phyloP scores from a whole-genome alignment of 2,888 invertebrate genomes.

The Scaptomyza flava region DNA sequence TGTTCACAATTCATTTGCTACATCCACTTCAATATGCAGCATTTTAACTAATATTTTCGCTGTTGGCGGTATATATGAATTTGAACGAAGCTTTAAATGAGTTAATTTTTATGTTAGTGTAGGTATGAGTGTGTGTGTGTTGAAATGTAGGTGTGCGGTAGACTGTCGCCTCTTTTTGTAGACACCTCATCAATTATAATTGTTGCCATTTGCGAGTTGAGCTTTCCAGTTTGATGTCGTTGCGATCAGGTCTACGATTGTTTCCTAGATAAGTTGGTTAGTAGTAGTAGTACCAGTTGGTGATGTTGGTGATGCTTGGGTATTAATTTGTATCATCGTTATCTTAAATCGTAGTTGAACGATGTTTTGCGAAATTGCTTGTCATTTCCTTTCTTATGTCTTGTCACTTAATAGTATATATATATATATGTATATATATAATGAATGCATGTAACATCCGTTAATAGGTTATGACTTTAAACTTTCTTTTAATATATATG shows the following conservation, averaged over 20 bases:
- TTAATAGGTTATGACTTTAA: too few species aligned
- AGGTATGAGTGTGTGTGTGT: constrained; percentile 10
- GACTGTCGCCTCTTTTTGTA: constrained; percentile 22
- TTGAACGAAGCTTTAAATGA: constrained; percentile 19
- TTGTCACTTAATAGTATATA: too few species aligned
- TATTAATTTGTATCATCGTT: constrained; percentile 21
- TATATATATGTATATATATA: too few species aligned
- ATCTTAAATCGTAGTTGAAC: constrained; percentile 47
- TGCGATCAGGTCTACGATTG: constrained; percentile 23
- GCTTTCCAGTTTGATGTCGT: not conserved
- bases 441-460: too few species aligned
- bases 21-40: not conserved
- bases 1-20: constrained; percentile 15
- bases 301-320: constrained; percentile 3
- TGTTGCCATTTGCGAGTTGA: not conserved
- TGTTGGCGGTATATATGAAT: constrained; percentile 33
- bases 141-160: constrained; percentile 38
- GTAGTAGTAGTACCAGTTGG: not conserved
- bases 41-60: constrained; percentile 11
- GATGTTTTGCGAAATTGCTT: constrained; percentile 69
- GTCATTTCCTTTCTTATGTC: constrained; percentile 49
- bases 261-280: constrained; percentile 5
- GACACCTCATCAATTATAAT: constrained; percentile 4
- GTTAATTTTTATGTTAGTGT: constrained; percentile 4
- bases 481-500: too few species aligned